Evolutionary conservation across 2,113 vertebrate genomes (phyloP).

Genomic region (Malurus alboscapulatus): DNA sequence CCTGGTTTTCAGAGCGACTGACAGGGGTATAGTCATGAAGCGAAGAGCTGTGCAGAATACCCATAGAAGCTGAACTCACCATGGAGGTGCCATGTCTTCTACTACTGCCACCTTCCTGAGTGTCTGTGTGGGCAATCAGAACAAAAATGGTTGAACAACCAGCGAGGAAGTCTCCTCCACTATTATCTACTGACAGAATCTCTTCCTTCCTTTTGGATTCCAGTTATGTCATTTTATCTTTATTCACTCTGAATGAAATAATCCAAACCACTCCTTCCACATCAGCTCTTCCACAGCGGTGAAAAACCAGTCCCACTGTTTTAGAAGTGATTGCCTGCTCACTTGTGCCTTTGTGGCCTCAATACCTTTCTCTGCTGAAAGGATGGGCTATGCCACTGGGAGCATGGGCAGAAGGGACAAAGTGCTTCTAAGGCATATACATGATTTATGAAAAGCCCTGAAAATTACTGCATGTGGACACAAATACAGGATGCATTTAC

Average conservation of each 20-base stretch:
- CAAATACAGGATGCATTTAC: neutral
- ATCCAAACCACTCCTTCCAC: neutral
- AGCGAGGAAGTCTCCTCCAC: neutral
- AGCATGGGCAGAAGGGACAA: neutral
- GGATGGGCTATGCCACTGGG: neutral
- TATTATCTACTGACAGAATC: neutral
- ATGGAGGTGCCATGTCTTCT: conserved; percentile 84
- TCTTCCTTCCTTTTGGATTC: neutral
- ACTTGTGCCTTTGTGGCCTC: neutral
- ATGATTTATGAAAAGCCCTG: neutral
- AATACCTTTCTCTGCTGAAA: neutral
- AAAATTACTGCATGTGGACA: neutral
- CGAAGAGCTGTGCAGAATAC: conserved; percentile 79
- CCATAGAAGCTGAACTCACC: conserved; percentile 85
- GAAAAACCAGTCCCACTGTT: neutral
- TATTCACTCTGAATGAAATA: neutral
- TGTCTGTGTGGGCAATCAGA: conserved; percentile 76
- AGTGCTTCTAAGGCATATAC: neutral
- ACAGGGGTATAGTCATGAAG: conserved; percentile 79
- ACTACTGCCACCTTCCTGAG: conserved; percentile 80
- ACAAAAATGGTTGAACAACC: neutral
- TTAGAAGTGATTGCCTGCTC: neutral
- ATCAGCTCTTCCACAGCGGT: neutral
- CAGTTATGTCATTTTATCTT: neutral
- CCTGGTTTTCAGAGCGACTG: conserved; percentile 82